phyloP scores from a whole-genome alignment of 2,113 vertebrate species.

The Scalopus aquaticus region DNA sequence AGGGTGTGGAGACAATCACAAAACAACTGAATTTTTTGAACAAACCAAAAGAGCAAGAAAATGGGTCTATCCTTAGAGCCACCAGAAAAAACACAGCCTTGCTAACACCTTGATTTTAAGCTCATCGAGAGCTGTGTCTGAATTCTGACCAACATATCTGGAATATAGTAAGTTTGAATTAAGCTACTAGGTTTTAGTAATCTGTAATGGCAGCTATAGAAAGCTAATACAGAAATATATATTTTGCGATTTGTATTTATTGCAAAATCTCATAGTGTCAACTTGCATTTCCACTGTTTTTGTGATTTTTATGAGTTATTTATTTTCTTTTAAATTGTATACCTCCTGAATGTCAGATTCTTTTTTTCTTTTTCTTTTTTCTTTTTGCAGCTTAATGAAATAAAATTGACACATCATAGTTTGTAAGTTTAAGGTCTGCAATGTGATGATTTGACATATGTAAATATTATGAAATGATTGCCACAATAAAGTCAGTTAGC shows the following conservation, averaged over 20 bases:
- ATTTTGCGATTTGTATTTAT: not conserved
- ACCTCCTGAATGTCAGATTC: not conserved
- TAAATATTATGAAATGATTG: not conserved
- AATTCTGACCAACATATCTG: not conserved
- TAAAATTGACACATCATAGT: not conserved
- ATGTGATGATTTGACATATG: not conserved
- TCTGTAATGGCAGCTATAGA: not conserved
- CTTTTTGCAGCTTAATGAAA: not conserved
- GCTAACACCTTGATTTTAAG: not conserved
- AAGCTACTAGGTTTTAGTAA: not conserved
- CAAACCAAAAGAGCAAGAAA: not conserved
- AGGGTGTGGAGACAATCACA: not conserved
- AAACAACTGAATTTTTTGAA: not conserved
- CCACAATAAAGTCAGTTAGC: not conserved
- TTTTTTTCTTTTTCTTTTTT: not conserved
- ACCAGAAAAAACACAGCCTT: not conserved
- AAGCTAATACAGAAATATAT: not conserved
- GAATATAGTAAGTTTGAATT: not conserved
- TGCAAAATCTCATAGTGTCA: not conserved
- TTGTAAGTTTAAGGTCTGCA: not conserved
- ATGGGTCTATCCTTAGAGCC: not conserved
- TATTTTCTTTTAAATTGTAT: not conserved
- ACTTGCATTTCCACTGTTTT: not conserved
- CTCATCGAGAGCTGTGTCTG: not conserved
- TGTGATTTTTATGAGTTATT: slow-evolving; percentile 2